These are phyloP conservation scores for Mesoclemmys tuberculata DNA, from an alignment of 2,113 vertebrate species.

Conservation along the genomic window DNA sequence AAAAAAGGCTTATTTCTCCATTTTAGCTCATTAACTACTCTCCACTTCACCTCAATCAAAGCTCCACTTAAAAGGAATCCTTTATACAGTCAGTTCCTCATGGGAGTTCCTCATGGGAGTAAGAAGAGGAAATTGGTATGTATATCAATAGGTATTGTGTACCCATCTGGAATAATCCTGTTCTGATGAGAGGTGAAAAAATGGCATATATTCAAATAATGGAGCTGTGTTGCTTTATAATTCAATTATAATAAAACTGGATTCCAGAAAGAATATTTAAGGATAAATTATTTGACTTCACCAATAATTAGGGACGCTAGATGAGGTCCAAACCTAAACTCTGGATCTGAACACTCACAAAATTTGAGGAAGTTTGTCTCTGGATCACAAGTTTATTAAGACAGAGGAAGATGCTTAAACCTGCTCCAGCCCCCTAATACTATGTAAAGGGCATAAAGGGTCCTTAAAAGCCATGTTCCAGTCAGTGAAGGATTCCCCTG, in stretches of 20 bases:
- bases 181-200: neutral
- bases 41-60: neutral
- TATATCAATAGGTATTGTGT: fast-evolving
- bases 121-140: neutral
- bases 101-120: neutral
- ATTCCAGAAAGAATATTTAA: neutral
- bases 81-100: neutral
- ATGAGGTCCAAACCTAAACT: neutral
- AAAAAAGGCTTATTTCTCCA: neutral
- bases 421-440: neutral
- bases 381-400: neutral
- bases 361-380: neutral
- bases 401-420: neutral
- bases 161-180: fast-evolving
- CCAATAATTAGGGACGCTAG: neutral
- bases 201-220: fast-evolving
- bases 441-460: neutral
- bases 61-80: neutral
- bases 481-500: neutral
- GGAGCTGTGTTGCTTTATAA: fast-evolving
- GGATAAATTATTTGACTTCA: conserved; percentile 23
- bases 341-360: neutral
- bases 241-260: neutral
- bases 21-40: conserved; percentile 1
- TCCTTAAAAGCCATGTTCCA: neutral